phyloP scores from a whole-genome alignment of 2,113 vertebrate species.

The Nerophis ophidion region DNA sequence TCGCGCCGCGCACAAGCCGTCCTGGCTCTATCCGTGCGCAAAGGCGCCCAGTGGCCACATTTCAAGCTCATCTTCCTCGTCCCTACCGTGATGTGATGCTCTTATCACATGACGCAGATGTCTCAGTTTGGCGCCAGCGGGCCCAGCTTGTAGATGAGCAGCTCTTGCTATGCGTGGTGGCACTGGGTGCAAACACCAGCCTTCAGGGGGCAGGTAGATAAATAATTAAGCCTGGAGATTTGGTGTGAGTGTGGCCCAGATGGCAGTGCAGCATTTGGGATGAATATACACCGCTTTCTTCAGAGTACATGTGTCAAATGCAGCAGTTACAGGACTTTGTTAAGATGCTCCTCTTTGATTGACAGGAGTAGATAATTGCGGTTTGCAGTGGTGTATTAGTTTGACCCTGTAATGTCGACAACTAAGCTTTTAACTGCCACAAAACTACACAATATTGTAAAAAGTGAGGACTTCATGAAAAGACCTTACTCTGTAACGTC shows the following conservation, averaged over 20 bases:
- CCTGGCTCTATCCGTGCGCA: background rate
- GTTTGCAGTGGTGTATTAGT: too few relatives aligned
- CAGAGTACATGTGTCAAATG: conserved; percentile 23
- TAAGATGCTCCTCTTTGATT: background rate
- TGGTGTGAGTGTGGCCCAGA: conserved; percentile 55
- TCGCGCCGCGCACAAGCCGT: background rate
- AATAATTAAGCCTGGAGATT: conserved; percentile 64
- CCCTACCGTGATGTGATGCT: conserved; percentile 29
- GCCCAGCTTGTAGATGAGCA: conserved; percentile 52
- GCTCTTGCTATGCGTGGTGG: conserved; percentile 42
- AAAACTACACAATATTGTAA: too few relatives aligned
- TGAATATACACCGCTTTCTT: conserved; percentile 51
- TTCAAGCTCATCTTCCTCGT: conserved; percentile 41
- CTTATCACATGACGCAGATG: conserved; percentile 61
- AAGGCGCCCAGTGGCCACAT: conserved; percentile 21
- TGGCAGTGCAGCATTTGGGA: conserved; percentile 57
- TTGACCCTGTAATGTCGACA: too few relatives aligned
- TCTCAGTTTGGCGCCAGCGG: conserved; percentile 46
- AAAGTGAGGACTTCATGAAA: too few relatives aligned
- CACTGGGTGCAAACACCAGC: conserved; percentile 33
- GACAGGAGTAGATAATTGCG: background rate
- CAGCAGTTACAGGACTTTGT: background rate
- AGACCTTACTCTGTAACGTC: too few relatives aligned
- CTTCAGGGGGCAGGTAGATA: conserved; percentile 56
- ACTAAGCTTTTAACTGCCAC: too few relatives aligned